Evolutionary conservation across 2,888 invertebrate species (phyloP).

Genomic region (Philopedon plagiatum): DNA sequence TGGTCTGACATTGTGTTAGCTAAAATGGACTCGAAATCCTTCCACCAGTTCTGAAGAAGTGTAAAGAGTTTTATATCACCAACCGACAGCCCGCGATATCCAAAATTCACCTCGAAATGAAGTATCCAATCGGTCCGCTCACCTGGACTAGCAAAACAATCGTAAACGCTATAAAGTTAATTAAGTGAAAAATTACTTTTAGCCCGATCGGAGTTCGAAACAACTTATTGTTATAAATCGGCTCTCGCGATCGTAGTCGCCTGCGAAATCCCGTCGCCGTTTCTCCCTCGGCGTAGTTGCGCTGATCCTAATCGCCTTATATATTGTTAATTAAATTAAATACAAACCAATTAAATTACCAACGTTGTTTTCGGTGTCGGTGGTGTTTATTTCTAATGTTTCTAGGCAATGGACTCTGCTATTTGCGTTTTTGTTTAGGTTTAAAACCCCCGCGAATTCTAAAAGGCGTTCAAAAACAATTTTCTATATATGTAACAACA

Average conservation of each 20-base stretch:
- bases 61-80: too few species aligned
- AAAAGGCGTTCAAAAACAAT: too few species aligned
- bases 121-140: slow-evolving; percentile 21
- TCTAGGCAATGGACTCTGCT: slow-evolving; percentile 21
- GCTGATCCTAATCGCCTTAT: slow-evolving; percentile 54
- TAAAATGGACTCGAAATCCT: too few species aligned
- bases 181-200: slow-evolving; percentile 56
- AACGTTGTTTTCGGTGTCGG: too few species aligned
- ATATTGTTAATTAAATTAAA: slow-evolving; percentile 57
- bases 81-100: not conserved
- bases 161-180: slow-evolving; percentile 54
- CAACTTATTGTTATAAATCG: slow-evolving; percentile 49
- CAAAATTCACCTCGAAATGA: not conserved
- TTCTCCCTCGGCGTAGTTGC: slow-evolving; percentile 25
- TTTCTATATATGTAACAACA: too few species aligned
- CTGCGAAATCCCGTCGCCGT: slow-evolving; percentile 16
- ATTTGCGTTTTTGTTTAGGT: not conserved
- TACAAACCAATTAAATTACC: slow-evolving; percentile 49
- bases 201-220: slow-evolving; percentile 41
- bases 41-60: too few species aligned
- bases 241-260: slow-evolving; percentile 33
- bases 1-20: too few species aligned
- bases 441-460: too few species aligned
- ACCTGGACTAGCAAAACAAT: slow-evolving; percentile 47
- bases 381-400: slow-evolving; percentile 33